Base-by-base conservation (phyloP, 2,888 invertebrate species). In the Stramonita haemastoma region DNA sequence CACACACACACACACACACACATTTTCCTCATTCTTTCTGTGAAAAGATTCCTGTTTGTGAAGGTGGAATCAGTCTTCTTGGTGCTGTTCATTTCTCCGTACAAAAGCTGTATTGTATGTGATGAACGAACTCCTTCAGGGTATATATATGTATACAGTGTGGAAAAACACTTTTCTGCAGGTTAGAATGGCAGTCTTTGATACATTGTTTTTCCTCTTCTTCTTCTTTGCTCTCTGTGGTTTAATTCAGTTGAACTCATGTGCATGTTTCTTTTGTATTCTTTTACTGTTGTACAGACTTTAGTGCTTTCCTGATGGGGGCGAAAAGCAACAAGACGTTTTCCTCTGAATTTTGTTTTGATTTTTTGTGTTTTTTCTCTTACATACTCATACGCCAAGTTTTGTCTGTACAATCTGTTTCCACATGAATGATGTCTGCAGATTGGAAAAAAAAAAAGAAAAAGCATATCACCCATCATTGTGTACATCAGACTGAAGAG, bases 391-490 rank as follows among this genome's bases (percentile, higher is more conserved):
- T 26, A 83, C 15, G 46, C 46, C 17, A 83, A 22, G 36, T 83
- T 22, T 83, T 83, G 36, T 83, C 29, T 57, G 17, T 85, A 57
- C 15, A 85, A 57, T 15, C 22, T 85, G 22, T 85, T 29, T 57
- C 57, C 36, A 4, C 29, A 29, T 56, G 5, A 57, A 85, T 56
- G 19, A 85, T 29, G 56, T 8, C 36, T 85, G n/a, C 84, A 83
- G 57, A 57, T 85, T 13, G 29, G 26, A 29, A 85, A 34, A 46
- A 46, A 46, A 46, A 46, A 46, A 57, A 8, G 8, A 13, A 46
- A 8, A 46, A 85, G 84, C 84, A 85, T 85, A 85, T 85, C 84
- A 85, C 34, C 56, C 84, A 85, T 57, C 29, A 57, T 2, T 29
- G 36, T 85, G 57, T 85, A 85, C 36, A 85, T 6, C 17, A 36